Evolutionary conservation across 2,888 invertebrate genomes (phyloP), one percentile per base, ranked within the genome.

Genomic region (Vesta saturnalis): DNA sequence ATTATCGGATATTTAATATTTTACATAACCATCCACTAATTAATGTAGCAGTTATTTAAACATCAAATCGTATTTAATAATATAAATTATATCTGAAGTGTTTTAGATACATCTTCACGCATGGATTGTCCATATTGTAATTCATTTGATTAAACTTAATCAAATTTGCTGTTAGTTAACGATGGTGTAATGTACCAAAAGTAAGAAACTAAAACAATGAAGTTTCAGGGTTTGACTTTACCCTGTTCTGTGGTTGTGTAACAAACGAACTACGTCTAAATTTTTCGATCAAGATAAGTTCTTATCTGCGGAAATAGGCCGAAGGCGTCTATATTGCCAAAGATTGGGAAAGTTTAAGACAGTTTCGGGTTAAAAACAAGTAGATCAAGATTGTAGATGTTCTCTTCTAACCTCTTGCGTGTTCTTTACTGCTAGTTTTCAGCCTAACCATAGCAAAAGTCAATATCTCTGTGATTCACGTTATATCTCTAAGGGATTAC

Each of bases 331-430:
- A 68, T 64, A 63, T 63, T 64, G 60, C 46, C 39, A 57, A 61
- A 64, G 63, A 64, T 69, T 69, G 64, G 46, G 60, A 64, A 69
- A 69, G 60, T 69, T 69, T 61, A 61, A 69, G 61, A 57, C 60
- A 57, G 57, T 61, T 64, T 69, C 49, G 57, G 58, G 60, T 69
- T 64, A 64, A 56, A 69, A 69, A 64, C 69, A 69, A 69, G 63
- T 68, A 68, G 64, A 68, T 68, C 64, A 64, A 64, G 68, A 69
- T 69, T 61, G 64, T 61, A 56, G 69, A 64, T 60, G 64, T 59
- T 69, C 49, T 35, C 52, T 58, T 64, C 60, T 46, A 60, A 58
- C 64, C 61, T 60, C 49, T 30, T 43, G 49, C 43, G 43, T 64
- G 64, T 49, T 64, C 64, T 69, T 63, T 69, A 60, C 60, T 56